phyloP scores from a whole-genome alignment of 1,140 invertebrate species.

The Drosophila prosaltans region DNA sequence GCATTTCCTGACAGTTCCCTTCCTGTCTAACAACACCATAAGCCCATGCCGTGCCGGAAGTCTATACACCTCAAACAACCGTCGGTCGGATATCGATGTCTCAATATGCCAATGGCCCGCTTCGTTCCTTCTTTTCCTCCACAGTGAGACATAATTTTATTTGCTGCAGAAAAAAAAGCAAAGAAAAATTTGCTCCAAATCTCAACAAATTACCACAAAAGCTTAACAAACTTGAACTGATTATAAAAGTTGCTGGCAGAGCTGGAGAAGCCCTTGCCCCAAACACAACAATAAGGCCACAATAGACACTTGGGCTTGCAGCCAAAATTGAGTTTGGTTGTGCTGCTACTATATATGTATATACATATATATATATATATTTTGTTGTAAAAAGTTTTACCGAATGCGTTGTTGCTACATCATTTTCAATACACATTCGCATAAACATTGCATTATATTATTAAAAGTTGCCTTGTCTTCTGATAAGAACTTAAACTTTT shows the following conservation, averaged over 20 bases:
- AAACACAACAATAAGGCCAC: constrained; percentile 24
- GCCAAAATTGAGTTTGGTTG: constrained; percentile 46
- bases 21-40: background rate
- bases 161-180: constrained; percentile 27
- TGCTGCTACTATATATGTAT: background rate
- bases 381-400: constrained; percentile 60
- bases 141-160: constrained; percentile 36
- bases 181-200: constrained; percentile 70
- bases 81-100: constrained; percentile 13
- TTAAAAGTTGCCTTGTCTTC: constrained; percentile 56
- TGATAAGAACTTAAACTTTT: constrained; percentile 47
- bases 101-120: background rate
- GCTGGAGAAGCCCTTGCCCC: constrained; percentile 18
- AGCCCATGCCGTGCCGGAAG: background rate
- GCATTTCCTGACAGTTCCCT: constrained; percentile 12
- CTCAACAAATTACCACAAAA: constrained; percentile 77
- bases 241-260: constrained; percentile 68
- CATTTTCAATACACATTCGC: constrained; percentile 38
- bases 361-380: background rate
- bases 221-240: constrained; percentile 78
- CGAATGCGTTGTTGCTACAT: constrained; percentile 46
- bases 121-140: background rate
- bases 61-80: background rate
- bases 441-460: constrained; percentile 61
- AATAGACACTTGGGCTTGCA: constrained; percentile 23